Conservation (phyloP, 2,888 invertebrate genomes). For the Hemaris fuciformis region DNA sequence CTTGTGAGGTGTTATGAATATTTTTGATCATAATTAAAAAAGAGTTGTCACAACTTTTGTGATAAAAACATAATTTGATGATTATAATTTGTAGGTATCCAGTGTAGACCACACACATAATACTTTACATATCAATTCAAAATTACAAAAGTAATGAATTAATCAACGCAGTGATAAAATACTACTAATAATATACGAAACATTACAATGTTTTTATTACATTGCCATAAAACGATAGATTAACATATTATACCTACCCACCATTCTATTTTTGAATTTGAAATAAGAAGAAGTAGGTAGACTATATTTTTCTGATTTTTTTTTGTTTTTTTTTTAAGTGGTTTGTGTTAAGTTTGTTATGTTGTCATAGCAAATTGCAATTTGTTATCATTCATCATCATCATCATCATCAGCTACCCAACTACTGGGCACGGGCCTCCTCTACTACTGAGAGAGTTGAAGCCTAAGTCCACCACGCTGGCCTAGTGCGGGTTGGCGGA, state of each 20-base stretch:
- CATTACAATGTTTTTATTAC: not conserved
- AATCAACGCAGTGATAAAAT: not conserved
- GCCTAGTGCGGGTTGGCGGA: no score
- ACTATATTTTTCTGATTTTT: not conserved
- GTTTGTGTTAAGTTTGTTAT: no score
- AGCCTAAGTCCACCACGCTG: no score
- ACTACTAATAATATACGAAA: not conserved
- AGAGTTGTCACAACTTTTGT: not conserved
- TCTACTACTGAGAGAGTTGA: no score
- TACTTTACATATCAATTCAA: not conserved
- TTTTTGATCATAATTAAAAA: no score
- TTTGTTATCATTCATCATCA: no score
- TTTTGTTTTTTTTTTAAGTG: no score
- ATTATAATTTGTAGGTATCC: not conserved
- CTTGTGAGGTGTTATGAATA: not conserved
- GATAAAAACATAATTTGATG: no score
- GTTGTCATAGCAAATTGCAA: no score
- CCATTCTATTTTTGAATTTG: not conserved
- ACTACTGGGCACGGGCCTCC: no score
- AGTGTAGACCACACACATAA: not conserved
- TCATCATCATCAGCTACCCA: no score
- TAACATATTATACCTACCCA: not conserved
- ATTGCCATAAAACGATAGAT: not conserved
- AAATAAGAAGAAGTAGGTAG: not conserved
- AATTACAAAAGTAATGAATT: not conserved